Evolutionary conservation across 2,113 vertebrate species (phyloP).

Genomic region (Hypanus sabinus): DNA sequence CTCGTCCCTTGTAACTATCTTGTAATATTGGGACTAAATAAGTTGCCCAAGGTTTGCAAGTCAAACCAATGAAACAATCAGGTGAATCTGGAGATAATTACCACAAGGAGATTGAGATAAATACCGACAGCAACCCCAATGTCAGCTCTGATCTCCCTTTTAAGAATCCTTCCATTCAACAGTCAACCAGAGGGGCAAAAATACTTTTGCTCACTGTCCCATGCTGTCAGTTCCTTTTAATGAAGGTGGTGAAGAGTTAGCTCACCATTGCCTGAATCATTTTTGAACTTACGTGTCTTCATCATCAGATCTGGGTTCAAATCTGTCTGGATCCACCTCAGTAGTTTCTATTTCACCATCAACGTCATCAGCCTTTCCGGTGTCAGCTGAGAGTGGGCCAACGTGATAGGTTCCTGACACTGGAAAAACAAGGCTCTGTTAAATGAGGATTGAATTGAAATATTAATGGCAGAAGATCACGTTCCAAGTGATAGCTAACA

Average conservation of each 20-base stretch:
- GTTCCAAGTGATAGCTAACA: background rate
- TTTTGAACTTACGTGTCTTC: constrained; percentile 78
- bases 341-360: constrained; percentile 60
- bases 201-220: background rate
- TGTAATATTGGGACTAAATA: background rate
- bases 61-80: background rate
- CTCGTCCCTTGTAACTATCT: background rate
- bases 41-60: background rate
- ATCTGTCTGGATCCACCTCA: constrained; percentile 58
- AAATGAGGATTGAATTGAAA: background rate
- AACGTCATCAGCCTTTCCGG: constrained; percentile 53
- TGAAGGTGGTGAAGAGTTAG: background rate
- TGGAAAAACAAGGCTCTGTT: constrained; percentile 42
- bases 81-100: background rate
- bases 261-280: no score
- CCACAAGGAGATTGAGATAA: no score
- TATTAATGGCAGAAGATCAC: background rate
- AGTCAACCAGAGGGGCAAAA: background rate
- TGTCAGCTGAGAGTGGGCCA: constrained; percentile 58
- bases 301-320: constrained; percentile 73
- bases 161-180: no score
- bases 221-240: background rate
- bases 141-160: background rate
- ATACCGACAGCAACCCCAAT: background rate
- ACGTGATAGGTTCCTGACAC: constrained; percentile 52